Conservation (phyloP, 1,140 invertebrate species). For the Lordiphosa mommai region DNA sequence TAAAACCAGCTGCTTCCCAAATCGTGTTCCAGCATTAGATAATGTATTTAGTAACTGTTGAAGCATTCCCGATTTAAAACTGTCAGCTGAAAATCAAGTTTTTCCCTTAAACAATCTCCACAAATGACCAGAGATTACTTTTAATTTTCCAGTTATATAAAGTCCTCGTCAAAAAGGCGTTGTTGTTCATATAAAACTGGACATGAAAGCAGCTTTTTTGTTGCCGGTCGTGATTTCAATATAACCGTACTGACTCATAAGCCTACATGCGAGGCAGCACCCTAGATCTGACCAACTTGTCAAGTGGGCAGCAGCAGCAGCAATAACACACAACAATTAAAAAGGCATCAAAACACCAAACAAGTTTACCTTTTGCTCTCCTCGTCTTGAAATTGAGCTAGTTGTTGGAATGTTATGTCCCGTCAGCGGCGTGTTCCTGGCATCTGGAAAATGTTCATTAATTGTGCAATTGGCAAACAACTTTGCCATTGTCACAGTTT, state of each 20-base stretch:
- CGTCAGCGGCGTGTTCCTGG: conserved; percentile 31
- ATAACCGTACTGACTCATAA: no score
- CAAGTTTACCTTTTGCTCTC: conserved; percentile 25
- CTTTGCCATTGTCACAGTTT: conserved; percentile 53
- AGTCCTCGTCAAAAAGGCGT: neutral
- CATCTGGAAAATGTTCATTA: conserved; percentile 57
- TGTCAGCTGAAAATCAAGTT: neutral
- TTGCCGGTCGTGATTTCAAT: no score
- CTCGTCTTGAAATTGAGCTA: conserved; percentile 27
- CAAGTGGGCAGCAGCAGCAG: neutral
- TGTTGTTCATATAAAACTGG: no score
- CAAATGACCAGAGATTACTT: neutral
- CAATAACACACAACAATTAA: conserved; percentile 46
- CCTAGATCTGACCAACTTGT: no score
- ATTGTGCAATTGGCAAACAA: conserved; percentile 48
- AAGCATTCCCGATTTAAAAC: no score
- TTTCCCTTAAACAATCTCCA: neutral
- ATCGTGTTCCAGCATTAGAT: neutral
- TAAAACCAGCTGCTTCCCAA: neutral
- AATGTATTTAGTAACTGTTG: no score
- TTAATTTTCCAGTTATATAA: neutral
- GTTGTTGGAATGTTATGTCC: conserved; percentile 45
- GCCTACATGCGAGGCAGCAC: no score
- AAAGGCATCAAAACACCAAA: conserved; percentile 37
- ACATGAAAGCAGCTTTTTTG: no score